Evolutionary conservation across 2,888 invertebrate species (phyloP), one percentile per base, ranked within the genome.

Genomic region (Apeira syringaria): DNA sequence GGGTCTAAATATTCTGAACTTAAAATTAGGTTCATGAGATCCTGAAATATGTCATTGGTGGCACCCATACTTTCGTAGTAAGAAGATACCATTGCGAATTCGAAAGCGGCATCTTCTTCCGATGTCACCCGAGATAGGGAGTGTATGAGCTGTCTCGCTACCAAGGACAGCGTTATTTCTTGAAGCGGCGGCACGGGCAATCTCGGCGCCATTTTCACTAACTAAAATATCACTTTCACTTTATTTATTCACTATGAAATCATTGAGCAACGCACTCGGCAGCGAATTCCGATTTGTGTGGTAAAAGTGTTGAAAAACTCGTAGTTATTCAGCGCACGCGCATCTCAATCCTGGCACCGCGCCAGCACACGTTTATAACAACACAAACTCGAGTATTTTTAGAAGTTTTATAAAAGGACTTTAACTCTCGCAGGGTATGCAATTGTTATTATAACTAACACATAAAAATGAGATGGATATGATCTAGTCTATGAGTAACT

Each of bases 11-110:
- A 92, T 59, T 93, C 92, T 3, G 92, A 92, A 62, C 85, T 91
- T 32, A 94, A 83, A 55, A 94, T 93, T 51, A 93, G 83, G 50
- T 92, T 91, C 50, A 94, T 68, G 56, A 94, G 83, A 74, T 94
- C 94, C 78, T 94, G 93, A 55, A 94, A 92, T 53, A 94, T 93
- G 67, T 93, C 93, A 53, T 91, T 92, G 3, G 94, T 94, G 2
- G 93, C 93, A 6, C 93, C 93, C 67, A 91, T 85, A 43, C 80
- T 84, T 40, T 92, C 90, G 59, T 92, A 85, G 72, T 92, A 93
- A 7, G 92, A 91, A 24, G 92, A 91, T 15, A 93, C 82, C 71
- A 92, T 91, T 3, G 91, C 91, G 74, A 93, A 92, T 6, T 91
- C 85, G 18, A 92, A 77, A 6, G 82, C 88, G 5, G 91, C 81